Evolutionary conservation across 1,140 invertebrate genomes (phyloP), one percentile per base, ranked within the genome.

Genomic region (Melipona quadrifasciata): DNA sequence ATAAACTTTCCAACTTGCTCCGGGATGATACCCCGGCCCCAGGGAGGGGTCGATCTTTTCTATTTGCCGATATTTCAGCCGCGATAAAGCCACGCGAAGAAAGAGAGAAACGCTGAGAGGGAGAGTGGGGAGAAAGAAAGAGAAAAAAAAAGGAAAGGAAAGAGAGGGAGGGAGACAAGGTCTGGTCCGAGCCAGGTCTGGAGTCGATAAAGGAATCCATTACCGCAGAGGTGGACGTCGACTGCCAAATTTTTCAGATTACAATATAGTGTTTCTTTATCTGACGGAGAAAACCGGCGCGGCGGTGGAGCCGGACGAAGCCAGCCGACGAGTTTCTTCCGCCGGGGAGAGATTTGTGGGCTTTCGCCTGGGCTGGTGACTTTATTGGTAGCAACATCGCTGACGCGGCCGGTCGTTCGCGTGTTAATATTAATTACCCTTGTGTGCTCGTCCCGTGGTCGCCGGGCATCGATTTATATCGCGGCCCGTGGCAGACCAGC

Each of bases 191-290:
- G 80, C 68, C 78, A 47, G 39, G 6, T 6, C 6, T 67, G 55
- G 27, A 82, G 75, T 89, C 90, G 90, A 92, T 92, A 91, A 92
- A 91, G 90, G 86, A 92, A 92, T 92, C 91, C 91, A 91, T 92
- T 92, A 92, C 89, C 85, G 65, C 61, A 71, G 64, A 82, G 77
- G 57, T 80, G 53, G 17, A 82, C 82, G 77, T 68, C 14, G 70
- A 77, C 80, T 31, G 78, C 74, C 55, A 67, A 84, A 90, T 91
- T 91, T 90, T 84, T 87, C 82, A 87, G 79, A 89, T 89, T 85
- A 89, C 86, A 85, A 89, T 85, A 82, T 80, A 85, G 51, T 76
- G 80, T 87, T 89, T 89, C 86, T 87, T 90, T 89, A 87, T 90
- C 88, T 85, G 57, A 24, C 55, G 19, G 53, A 31, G 53, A 39